Evolutionary conservation across 2,888 invertebrate species (phyloP).

Genomic region (Oxystoma pomonae): DNA sequence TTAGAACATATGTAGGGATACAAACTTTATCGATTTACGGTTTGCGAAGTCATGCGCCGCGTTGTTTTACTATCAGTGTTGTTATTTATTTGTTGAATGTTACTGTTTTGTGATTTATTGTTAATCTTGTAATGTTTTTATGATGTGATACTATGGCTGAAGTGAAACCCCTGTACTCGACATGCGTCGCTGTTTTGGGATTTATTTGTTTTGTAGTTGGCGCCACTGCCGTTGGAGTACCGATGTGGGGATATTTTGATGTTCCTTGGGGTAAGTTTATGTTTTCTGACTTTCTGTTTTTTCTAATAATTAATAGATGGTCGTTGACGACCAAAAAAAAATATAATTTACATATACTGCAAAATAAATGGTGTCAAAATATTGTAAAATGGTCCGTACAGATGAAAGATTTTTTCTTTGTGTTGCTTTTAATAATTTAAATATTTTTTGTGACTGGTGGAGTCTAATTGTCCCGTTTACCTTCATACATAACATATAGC

Average conservation of each 20-base stretch:
- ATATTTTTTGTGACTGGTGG: no score
- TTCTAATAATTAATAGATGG: slow-evolving; percentile 1
- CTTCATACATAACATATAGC: no score
- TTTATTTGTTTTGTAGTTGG: slow-evolving; percentile 79
- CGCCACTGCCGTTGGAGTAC: slow-evolving; percentile 77
- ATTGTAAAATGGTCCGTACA: no score
- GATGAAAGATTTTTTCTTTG: no score
- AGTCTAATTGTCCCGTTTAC: no score
- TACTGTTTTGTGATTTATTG: slow-evolving; percentile 16
- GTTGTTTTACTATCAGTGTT: slow-evolving; percentile 11
- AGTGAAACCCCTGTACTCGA: slow-evolving; percentile 63
- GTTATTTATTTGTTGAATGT: slow-evolving; percentile 15
- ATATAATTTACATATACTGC: no score
- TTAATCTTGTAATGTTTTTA: slow-evolving; percentile 29
- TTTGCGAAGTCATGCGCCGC: slow-evolving; percentile 28
- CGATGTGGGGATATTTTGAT: slow-evolving; percentile 83
- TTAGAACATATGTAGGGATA: slow-evolving; percentile 25
- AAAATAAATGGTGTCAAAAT: no score
- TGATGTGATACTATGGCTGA: slow-evolving; percentile 49
- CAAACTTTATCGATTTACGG: slow-evolving; percentile 35
- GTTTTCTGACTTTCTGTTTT: neutral
- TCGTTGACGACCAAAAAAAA: neutral
- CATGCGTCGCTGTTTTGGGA: slow-evolving; percentile 65
- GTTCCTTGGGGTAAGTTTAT: slow-evolving; percentile 60
- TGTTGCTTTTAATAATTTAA: no score